Evolutionary conservation across 2,797 vertebrate genomes (phyloP).

Genomic region (Trichosurus vulpecula): DNA sequence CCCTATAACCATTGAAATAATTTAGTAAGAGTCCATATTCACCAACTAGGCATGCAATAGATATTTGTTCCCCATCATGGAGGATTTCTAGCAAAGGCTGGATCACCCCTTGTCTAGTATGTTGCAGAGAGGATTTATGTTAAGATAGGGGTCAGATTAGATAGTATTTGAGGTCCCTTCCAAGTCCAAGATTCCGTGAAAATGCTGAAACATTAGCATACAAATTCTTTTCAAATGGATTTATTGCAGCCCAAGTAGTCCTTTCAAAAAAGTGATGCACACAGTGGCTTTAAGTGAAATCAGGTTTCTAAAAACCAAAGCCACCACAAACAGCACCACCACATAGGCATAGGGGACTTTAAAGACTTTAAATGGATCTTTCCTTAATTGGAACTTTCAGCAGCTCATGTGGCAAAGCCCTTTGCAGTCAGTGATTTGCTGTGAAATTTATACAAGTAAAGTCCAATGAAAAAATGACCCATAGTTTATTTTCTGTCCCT

Average conservation of each 20-base stretch:
- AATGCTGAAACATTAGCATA: background rate
- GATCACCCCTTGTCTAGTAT: background rate
- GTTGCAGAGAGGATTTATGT: background rate
- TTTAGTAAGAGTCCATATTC: background rate
- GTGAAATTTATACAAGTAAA: background rate
- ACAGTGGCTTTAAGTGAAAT: background rate
- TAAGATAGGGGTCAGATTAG: background rate
- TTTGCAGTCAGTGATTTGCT: background rate
- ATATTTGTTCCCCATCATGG: background rate
- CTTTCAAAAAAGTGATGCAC: background rate
- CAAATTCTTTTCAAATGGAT: background rate
- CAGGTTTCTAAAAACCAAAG: background rate
- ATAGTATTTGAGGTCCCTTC: background rate
- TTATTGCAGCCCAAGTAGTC: background rate
- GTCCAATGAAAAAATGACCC: background rate
- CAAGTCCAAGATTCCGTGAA: background rate
- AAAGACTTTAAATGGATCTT: background rate
- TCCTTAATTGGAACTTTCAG: background rate
- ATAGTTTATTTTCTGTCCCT: constrained; percentile 12
- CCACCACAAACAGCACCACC: background rate
- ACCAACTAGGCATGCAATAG: background rate
- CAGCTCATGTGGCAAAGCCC: background rate
- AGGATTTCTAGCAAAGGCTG: background rate
- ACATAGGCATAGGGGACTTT: background rate
- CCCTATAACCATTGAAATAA: background rate